A percentile compares a stretch with the other conserved stretches of the same genome.
phyloP scores from a whole-genome alignment of 2,113 vertebrate species.

The Helogale parvula region DNA sequence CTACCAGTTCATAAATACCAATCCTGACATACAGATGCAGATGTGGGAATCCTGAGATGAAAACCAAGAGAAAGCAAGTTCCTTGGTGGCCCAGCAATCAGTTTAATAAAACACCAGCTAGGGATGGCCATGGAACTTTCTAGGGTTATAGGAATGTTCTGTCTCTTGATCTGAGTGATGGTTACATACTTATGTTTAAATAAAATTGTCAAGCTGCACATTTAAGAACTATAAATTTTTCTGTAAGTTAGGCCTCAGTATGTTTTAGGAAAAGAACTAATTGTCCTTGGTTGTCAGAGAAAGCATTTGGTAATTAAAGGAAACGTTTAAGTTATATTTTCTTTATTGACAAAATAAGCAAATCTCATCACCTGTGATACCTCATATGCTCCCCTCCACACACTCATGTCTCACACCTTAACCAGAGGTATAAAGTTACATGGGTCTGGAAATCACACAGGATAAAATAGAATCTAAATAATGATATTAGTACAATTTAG shows the following conservation, averaged over 20 bases:
- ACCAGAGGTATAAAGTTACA: background rate
- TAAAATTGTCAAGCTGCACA: background rate
- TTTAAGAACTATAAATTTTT: background rate
- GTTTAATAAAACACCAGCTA: background rate
- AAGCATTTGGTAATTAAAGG: background rate
- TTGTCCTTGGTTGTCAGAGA: background rate
- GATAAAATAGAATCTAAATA: background rate
- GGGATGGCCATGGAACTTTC: background rate
- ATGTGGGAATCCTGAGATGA: background rate
- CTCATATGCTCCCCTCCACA: background rate
- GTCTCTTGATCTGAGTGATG: background rate
- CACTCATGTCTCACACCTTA: background rate
- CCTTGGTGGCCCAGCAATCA: background rate
- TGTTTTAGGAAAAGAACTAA: background rate
- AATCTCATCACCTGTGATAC: background rate
- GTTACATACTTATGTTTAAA: no score
- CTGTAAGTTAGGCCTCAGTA: background rate
- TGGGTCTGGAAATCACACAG: background rate
- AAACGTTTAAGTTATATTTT: background rate
- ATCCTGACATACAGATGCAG: background rate
- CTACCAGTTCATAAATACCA: background rate
- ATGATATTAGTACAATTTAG: background rate
- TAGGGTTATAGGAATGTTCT: background rate
- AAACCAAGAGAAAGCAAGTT: background rate
- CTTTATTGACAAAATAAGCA: background rate